phyloP scores from a whole-genome alignment of 2,113 vertebrate genomes.

The Pristiophorus japonicus region DNA sequence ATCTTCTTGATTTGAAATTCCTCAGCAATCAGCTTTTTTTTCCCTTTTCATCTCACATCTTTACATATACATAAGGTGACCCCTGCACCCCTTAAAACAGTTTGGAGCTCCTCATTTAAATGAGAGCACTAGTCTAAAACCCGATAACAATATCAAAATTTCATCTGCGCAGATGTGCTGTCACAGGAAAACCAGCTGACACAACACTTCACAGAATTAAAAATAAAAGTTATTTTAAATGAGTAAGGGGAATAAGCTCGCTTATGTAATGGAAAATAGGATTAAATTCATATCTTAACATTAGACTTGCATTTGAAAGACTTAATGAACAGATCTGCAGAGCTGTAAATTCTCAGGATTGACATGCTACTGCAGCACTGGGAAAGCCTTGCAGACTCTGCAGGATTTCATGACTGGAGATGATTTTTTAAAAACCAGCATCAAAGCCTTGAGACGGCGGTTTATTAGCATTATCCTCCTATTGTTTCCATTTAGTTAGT shows the following conservation, averaged over 20 bases:
- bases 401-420: constrained; percentile 23
- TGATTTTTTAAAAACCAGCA: not conserved
- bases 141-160: constrained; percentile 15
- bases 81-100: constrained; percentile 29
- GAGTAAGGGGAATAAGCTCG: not conserved
- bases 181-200: constrained; percentile 28
- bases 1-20: constrained; percentile 37
- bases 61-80: constrained; percentile 36
- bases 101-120: constrained; percentile 34
- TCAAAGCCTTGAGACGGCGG: not conserved
- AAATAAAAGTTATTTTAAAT: constrained; percentile 18
- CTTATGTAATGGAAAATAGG: not conserved
- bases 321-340: constrained; percentile 27
- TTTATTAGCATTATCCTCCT: not conserved
- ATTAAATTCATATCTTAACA: constrained; percentile 15
- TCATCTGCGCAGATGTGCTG: constrained; percentile 35
- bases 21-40: constrained; percentile 31
- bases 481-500: not conserved
- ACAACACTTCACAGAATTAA: constrained; percentile 20
- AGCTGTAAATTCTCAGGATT: constrained; percentile 25
- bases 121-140: constrained; percentile 1
- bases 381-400: not conserved
- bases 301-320: constrained; percentile 16
- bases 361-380: not conserved
- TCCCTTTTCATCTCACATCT: not conserved